Evolutionary conservation across 1,140 invertebrate genomes (phyloP).

Genomic region (Listronotus bonariensis): DNA sequence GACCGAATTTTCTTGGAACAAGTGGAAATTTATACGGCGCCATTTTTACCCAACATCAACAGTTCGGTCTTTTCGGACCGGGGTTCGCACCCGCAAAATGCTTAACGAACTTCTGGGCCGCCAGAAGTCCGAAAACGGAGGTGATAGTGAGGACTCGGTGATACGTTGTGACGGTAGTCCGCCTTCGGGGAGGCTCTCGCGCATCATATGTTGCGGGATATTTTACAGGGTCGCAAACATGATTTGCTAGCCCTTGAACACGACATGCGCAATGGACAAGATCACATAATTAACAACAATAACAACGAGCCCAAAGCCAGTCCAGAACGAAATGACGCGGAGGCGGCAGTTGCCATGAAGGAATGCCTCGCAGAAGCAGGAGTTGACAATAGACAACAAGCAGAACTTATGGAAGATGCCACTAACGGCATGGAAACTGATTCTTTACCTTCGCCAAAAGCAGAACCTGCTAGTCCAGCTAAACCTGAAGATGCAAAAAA

Average conservation of each 20-base stretch:
- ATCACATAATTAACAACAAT: slow-evolving; percentile 59
- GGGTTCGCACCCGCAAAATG: slow-evolving; percentile 83
- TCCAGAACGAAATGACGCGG: slow-evolving; percentile 66
- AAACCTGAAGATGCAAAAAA: slow-evolving; percentile 77
- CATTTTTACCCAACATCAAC: slow-evolving; percentile 75
- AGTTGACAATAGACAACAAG: slow-evolving; percentile 59
- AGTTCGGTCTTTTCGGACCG: slow-evolving; percentile 77
- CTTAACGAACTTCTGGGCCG: slow-evolving; percentile 80
- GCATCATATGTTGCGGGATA: slow-evolving; percentile 81
- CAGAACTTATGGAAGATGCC: slow-evolving; percentile 62
- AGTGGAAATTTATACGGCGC: slow-evolving; percentile 74
- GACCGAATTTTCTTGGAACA: slow-evolving; percentile 79
- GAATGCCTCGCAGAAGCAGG: slow-evolving; percentile 63
- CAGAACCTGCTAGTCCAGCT: slow-evolving; percentile 67
- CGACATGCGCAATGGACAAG: slow-evolving; percentile 60
- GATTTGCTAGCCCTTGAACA: slow-evolving; percentile 70
- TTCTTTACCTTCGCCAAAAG: slow-evolving; percentile 71
- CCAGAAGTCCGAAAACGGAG: slow-evolving; percentile 60
- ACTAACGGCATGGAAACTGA: slow-evolving; percentile 70
- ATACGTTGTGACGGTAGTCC: slow-evolving; percentile 56
- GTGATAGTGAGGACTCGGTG: slow-evolving; percentile 51
- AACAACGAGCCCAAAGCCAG: slow-evolving; percentile 57
- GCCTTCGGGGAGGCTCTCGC: slow-evolving; percentile 68
- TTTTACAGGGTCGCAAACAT: slow-evolving; percentile 80
- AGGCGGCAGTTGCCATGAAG: slow-evolving; percentile 66